phyloP scores from a whole-genome alignment of 2,113 vertebrate species.

The Recurvirostra avosetta region DNA sequence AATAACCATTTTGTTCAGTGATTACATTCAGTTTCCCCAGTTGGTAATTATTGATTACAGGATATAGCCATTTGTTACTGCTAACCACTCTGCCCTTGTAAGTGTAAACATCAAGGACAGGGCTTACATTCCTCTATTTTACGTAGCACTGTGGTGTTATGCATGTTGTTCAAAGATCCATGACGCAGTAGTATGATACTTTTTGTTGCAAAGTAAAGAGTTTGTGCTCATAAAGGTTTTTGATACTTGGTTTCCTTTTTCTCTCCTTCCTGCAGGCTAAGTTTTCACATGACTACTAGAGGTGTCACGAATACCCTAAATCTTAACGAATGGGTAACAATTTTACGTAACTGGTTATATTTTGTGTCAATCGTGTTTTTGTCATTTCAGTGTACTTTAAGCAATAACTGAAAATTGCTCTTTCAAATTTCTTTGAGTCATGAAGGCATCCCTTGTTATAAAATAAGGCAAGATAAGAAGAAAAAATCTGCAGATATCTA shows the following conservation, averaged over 20 bases:
- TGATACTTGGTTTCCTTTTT: not conserved
- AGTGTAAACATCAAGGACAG: not conserved
- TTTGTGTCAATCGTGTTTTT: not conserved
- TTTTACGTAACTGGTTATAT: not conserved
- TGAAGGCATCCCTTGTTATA: not conserved
- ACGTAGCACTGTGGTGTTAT: not conserved
- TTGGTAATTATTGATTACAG: conserved; percentile 41
- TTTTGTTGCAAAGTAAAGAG: not conserved
- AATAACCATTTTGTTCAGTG: conserved; percentile 20
- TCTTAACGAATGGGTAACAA: not conserved
- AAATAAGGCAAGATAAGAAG: not conserved
- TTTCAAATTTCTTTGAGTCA: not conserved
- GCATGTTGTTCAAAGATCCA: not conserved
- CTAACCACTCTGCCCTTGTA: conserved; percentile 11
- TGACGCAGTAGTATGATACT: accelerated
- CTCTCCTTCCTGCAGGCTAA: not conserved
- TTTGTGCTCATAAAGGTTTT: not conserved
- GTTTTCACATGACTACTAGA: not conserved
- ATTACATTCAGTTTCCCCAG: conserved; percentile 26
- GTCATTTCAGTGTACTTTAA: not conserved
- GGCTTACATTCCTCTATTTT: not conserved
- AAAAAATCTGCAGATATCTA: not conserved
- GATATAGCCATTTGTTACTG: conserved; percentile 24
- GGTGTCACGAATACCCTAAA: not conserved
- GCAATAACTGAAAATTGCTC: not conserved